Base-by-base conservation (phyloP, 2,797 vertebrate species). In the Poecile montanus region DNA sequence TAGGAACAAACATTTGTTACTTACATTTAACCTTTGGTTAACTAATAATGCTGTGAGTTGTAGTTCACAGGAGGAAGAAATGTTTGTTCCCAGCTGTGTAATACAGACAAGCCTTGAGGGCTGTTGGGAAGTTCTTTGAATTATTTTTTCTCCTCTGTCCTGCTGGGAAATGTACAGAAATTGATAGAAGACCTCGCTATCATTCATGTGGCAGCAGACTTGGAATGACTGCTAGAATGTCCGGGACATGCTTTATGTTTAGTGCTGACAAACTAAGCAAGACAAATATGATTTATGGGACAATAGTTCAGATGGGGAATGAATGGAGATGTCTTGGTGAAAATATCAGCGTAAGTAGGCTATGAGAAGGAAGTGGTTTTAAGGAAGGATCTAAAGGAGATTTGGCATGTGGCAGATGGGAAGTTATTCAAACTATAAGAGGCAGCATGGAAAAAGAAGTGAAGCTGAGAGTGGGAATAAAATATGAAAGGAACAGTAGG, bases 81-180 rank as follows among this genome's bases (percentile, higher is more conserved):
- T 90, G 79, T 88, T 95, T 94, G 93, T 94, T 97, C 77, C 85
- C 95, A 96, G 93, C 91, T 96, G 96, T 79, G 93, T 68, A 74
- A 70, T 47, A 84, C 83, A 92, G 94, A 91, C 82, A 91, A 85
- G 82, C 68, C 94, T 93, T 36, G 38, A 91, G 84, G 89, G 84
- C 95, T 85, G 93, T 85, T 74, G 85, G 78, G 94, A 95, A 96
- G 88, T 85, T 92, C 88, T 92, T 84, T 87, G 85, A 95, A 96
- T 97, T 93, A 94, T 96, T 95, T 97, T 90, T 95, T 91, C 90
- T 93, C 82, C 78, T 96, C 96, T 93, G 95, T 97, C 96, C 97
- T 94, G 79, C 93, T 96, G 94, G 96, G 97, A 98, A 97, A 98
- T 96, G 96, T 96, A 97, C 92, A 97, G 97, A 94, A 97, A 96